These are phyloP conservation scores for Excalfactoria chinensis DNA, from an alignment of 2,113 vertebrate genomes.

Conservation along the genomic window DNA sequence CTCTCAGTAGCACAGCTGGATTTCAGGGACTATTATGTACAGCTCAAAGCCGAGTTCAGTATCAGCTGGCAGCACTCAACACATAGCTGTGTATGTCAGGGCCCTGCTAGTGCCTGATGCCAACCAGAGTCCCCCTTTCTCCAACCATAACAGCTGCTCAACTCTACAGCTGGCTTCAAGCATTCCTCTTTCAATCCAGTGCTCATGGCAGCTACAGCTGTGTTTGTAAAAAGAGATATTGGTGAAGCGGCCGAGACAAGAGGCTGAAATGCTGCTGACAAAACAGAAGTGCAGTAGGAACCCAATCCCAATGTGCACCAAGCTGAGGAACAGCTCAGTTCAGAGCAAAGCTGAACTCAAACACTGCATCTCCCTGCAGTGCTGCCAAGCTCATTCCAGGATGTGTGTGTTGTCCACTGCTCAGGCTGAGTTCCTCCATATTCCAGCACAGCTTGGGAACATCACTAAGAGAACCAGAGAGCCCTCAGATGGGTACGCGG, in stretches of 20 bases:
- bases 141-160: rapidly evolving
- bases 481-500: rapidly evolving
- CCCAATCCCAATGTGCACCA: not conserved
- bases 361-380: not conserved
- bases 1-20: too few relatives aligned
- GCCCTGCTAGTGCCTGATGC: not conserved
- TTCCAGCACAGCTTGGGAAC: not conserved
- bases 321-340: not conserved
- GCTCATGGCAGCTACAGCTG: not conserved
- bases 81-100: not conserved
- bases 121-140: not conserved
- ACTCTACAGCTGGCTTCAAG: not conserved
- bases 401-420: rapidly evolving
- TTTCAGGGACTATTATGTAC: too few relatives aligned
- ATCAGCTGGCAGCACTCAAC: not conserved
- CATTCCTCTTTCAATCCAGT: not conserved
- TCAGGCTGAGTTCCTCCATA: not conserved
- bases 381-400: not conserved
- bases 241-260: not conserved
- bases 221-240: not conserved
- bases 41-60: not conserved
- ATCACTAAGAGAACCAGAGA: not conserved
- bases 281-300: not conserved
- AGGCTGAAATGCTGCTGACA: not conserved
- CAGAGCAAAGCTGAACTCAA: not conserved